These are phyloP conservation scores for Columbina picui DNA, from an alignment of 2,113 vertebrate species.

Conservation along the genomic window DNA sequence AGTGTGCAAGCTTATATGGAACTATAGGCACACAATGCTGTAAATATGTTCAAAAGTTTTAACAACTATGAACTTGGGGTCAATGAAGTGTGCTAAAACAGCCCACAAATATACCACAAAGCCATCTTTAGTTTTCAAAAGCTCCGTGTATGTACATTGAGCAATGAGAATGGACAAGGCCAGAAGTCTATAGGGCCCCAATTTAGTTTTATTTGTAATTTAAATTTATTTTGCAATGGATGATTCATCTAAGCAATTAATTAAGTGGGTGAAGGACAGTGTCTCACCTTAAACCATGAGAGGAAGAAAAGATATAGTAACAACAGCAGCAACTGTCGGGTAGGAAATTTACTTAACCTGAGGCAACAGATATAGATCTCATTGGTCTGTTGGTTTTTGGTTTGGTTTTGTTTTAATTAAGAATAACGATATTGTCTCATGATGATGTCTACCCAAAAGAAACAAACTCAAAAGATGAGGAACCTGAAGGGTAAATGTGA, in stretches of 20 bases:
- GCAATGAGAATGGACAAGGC: neutral
- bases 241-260: neutral
- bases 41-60: neutral
- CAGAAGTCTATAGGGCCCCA: neutral
- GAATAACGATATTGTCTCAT: neutral
- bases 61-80: neutral
- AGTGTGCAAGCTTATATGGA: accelerated
- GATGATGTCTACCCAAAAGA: neutral
- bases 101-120: neutral
- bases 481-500: neutral
- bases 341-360: neutral
- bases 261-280: neutral
- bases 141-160: neutral
- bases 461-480: neutral
- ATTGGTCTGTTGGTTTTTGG: neutral
- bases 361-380: neutral
- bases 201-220: neutral
- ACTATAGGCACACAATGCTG: neutral
- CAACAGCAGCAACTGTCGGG: neutral
- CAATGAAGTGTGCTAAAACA: neutral
- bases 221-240: neutral
- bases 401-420: too few species aligned
- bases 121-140: neutral
- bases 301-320: neutral
- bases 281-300: neutral